Conservation (phyloP, 2,888 invertebrate genomes). For the Phortica okadai region DNA sequence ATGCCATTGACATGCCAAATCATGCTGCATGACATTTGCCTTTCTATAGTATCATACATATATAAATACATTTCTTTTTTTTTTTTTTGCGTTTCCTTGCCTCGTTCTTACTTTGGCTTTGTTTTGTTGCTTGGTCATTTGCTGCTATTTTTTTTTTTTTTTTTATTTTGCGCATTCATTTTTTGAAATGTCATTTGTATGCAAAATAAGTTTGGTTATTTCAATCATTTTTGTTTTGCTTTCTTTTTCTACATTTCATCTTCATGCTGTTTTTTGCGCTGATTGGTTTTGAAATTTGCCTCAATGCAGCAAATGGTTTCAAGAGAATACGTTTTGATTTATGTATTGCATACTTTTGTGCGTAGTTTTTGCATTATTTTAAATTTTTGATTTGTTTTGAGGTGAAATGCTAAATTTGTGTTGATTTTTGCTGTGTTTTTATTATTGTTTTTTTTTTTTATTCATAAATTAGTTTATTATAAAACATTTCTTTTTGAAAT, state of each 20-base stretch:
- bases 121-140: slow-evolving; percentile 54
- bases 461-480: no score
- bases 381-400: background rate
- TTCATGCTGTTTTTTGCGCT: background rate
- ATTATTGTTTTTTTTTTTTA: background rate
- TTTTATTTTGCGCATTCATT: slow-evolving; percentile 56
- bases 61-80: background rate
- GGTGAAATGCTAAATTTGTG: background rate
- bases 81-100: background rate
- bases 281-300: background rate
- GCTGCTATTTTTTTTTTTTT: slow-evolving; percentile 42
- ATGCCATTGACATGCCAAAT: background rate
- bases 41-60: background rate
- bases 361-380: background rate
- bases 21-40: slow-evolving; percentile 9
- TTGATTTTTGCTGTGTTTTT: background rate
- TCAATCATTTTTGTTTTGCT: background rate
- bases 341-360: background rate
- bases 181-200: slow-evolving; percentile 64
- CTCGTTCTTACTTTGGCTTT: background rate
- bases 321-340: background rate
- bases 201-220: slow-evolving; percentile 51
- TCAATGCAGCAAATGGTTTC: background rate
- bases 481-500: no score
- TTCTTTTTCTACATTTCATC: background rate